Conservation (phyloP, 2,797 vertebrate species). For the Danio jaintianensis region DNA sequence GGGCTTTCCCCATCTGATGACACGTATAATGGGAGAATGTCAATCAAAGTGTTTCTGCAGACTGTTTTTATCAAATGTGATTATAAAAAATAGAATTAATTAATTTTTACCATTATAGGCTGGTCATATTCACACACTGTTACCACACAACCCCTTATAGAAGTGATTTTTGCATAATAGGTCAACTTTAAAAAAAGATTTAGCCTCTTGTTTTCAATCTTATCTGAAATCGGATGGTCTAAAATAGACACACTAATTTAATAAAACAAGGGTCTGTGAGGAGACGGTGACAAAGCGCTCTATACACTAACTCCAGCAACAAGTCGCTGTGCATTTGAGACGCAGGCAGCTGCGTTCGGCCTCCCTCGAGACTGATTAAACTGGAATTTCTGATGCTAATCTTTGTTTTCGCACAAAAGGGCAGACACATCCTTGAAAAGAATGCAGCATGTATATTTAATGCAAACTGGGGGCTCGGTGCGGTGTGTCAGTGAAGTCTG, state of each 20-base stretch:
- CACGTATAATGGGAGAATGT: too few relatives aligned
- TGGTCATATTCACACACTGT: too few relatives aligned
- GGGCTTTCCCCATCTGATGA: too few relatives aligned
- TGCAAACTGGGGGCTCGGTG: constrained; percentile 67
- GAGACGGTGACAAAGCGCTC: constrained; percentile 45
- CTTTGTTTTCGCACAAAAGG: constrained; percentile 76
- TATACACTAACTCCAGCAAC: constrained; percentile 63
- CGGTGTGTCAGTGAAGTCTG: constrained; percentile 8
- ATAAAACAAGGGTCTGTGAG: constrained; percentile 26
- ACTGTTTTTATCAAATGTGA: too few relatives aligned
- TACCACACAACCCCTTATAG: too few relatives aligned
- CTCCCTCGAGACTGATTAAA: constrained; percentile 79
- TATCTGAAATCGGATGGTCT: constrained; percentile 7
- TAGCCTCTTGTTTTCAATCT: background rate
- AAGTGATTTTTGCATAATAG: too few relatives aligned
- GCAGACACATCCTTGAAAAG: constrained; percentile 73
- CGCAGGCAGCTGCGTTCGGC: constrained; percentile 69
- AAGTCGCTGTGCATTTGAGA: constrained; percentile 73
- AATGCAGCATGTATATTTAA: constrained; percentile 77
- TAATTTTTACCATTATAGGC: too few relatives aligned
- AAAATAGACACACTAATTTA: constrained; percentile 36
- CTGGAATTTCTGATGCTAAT: constrained; percentile 78
- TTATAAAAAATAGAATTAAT: too few relatives aligned
- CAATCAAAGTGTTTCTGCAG: too few relatives aligned
- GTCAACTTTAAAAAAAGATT: background rate